phyloP scores from a whole-genome alignment of 2,797 vertebrate species.

The Myripristis jacobus region DNA sequence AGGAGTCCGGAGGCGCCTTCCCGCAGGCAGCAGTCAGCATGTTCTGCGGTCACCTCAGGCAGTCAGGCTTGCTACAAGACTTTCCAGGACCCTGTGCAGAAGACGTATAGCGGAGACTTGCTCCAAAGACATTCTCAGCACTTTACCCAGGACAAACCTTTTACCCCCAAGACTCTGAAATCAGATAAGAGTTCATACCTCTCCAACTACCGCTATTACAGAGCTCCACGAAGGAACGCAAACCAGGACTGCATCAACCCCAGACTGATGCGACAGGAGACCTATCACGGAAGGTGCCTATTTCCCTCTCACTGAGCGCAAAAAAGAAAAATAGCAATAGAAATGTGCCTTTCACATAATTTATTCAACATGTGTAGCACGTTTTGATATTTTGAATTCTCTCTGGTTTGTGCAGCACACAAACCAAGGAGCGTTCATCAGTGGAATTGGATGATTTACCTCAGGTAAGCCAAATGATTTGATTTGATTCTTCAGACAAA shows the following conservation, averaged over 20 bases:
- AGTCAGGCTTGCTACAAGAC: conserved; percentile 67
- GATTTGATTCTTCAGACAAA: conserved; percentile 8
- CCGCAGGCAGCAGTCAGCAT: conserved; percentile 50
- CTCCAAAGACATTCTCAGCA: conserved; percentile 88
- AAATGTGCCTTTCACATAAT: background rate
- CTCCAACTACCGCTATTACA: conserved; percentile 91
- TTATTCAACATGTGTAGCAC: background rate
- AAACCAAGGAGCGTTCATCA: conserved; percentile 47
- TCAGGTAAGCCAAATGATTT: conserved; percentile 69
- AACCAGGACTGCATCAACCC: conserved; percentile 56
- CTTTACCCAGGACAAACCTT: conserved; percentile 89
- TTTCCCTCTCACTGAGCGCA: background rate
- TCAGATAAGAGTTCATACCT: conserved; percentile 89
- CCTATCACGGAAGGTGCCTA: conserved; percentile 83
- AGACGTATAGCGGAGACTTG: conserved; percentile 87
- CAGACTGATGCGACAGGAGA: conserved; percentile 65
- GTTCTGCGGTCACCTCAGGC: conserved; percentile 46
- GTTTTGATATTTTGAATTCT: background rate
- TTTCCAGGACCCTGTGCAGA: conserved; percentile 83
- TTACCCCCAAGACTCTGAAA: conserved; percentile 92
- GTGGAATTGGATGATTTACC: conserved; percentile 58
- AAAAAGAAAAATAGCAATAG: background rate
- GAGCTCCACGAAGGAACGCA: conserved; percentile 82
- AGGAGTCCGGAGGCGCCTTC: conserved; percentile 43
- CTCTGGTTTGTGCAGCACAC: conserved; percentile 61